Conservation (phyloP, 2,888 invertebrate genomes). For the Pyrrhosoma nymphula region DNA sequence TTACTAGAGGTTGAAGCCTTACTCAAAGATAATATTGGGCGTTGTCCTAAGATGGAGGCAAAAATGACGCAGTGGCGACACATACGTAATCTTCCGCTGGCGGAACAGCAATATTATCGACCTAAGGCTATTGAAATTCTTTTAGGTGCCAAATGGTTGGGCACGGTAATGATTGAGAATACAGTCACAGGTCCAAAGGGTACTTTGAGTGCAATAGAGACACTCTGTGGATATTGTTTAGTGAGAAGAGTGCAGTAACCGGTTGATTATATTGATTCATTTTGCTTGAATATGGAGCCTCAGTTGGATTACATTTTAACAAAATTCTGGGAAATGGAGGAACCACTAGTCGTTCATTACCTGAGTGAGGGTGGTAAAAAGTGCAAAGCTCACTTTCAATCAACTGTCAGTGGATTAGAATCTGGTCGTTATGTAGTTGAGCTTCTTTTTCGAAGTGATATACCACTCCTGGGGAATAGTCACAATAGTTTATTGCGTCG, state of each 20-base stretch:
- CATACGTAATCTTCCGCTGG: neutral
- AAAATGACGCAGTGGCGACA: neutral
- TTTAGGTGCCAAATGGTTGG: constrained; percentile 15
- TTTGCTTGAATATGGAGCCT: too few species aligned
- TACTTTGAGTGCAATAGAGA: neutral
- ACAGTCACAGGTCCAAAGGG: neutral
- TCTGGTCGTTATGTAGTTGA: constrained; percentile 15
- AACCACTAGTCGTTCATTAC: neutral
- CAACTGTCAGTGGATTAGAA: neutral
- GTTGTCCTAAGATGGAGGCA: neutral
- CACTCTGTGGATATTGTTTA: neutral
- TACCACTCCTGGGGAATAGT: constrained; percentile 13
- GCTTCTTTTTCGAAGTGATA: neutral
- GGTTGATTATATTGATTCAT: too few species aligned
- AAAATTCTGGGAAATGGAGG: too few species aligned
- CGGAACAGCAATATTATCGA: constrained; percentile 4
- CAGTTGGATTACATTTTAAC: too few species aligned
- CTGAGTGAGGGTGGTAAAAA: constrained; percentile 17
- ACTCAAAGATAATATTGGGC: neutral
- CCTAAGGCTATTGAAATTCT: constrained; percentile 38
- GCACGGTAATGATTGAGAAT: constrained; percentile 22
- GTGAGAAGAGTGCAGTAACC: too few species aligned
- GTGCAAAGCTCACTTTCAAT: neutral
- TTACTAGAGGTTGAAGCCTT: neutral
- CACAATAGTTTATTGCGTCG: neutral